Conservation (phyloP, 2,797 vertebrate species). For the Chaetophractus vellerosus region DNA sequence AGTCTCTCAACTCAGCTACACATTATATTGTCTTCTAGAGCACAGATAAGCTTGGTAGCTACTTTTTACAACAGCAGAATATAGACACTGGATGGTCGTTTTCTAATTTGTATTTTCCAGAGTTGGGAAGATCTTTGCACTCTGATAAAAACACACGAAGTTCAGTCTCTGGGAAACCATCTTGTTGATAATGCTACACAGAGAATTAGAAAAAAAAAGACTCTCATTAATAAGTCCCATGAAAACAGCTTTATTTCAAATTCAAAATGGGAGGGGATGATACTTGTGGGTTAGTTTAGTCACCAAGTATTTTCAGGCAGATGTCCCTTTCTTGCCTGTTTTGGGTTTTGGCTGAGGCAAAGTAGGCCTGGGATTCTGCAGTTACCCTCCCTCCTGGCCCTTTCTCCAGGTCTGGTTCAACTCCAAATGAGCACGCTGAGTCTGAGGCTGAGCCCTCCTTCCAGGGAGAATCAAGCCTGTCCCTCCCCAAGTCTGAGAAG, state of each 20-base stretch:
- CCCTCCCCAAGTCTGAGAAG: no score
- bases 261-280: neutral
- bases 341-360: neutral
- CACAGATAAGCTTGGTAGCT: conserved; percentile 67
- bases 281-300: neutral
- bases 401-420: neutral
- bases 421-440: neutral
- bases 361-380: neutral
- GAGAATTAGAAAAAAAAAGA: neutral
- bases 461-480: neutral
- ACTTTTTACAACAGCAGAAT: conserved; percentile 91
- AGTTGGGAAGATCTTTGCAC: conserved; percentile 94
- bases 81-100: conserved; percentile 87
- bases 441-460: neutral
- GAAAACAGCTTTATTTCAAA: conserved; percentile 50
- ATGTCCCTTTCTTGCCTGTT: neutral
- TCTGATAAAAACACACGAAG: conserved; percentile 94
- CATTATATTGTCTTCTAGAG: neutral
- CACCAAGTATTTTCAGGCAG: neutral
- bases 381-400: neutral
- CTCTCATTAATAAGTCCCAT: neutral
- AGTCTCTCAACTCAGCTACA: neutral
- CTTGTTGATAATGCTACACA: conserved; percentile 93
- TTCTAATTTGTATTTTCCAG: conserved; percentile 92
- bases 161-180: conserved; percentile 92